Evolutionary conservation across 2,113 vertebrate genomes (phyloP).

Genomic region (Dasyurus viverrinus): DNA sequence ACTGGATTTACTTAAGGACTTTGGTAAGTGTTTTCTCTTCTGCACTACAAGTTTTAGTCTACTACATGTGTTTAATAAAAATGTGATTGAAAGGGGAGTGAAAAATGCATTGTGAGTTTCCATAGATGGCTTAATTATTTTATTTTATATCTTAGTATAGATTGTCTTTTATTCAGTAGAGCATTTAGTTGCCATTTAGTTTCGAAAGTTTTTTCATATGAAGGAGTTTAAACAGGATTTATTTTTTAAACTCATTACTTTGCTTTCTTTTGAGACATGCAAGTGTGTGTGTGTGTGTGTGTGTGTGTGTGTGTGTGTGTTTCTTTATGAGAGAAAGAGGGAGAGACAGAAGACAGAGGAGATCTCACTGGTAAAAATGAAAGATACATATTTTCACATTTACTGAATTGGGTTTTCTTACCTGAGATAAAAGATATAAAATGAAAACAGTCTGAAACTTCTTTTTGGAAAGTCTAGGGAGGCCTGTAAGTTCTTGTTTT

Average conservation of each 20-base stretch:
- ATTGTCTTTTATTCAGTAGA: not conserved
- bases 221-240: not conserved
- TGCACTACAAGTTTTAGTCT: not conserved
- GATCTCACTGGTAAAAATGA: not conserved
- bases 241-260: constrained; percentile 1
- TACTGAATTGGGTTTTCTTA: constrained; percentile 32
- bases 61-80: not conserved
- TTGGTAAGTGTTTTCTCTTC: not conserved
- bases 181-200: not conserved
- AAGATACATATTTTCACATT: not conserved
- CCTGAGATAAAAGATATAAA: constrained; percentile 18
- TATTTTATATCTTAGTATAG: not conserved
- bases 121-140: not conserved
- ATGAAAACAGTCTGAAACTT: constrained; percentile 51
- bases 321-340: not conserved
- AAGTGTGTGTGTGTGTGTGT: not conserved
- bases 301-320: no score
- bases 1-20: not conserved
- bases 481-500: constrained; percentile 67
- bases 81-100: not conserved
- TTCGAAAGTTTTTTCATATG: not conserved
- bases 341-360: not conserved
- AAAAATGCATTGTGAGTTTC: not conserved
- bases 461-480: constrained; percentile 60
- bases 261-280: not conserved